Evolutionary conservation across 64 coral and sea anemone species (phyloP).

Genomic region (Montipora cactus): DNA sequence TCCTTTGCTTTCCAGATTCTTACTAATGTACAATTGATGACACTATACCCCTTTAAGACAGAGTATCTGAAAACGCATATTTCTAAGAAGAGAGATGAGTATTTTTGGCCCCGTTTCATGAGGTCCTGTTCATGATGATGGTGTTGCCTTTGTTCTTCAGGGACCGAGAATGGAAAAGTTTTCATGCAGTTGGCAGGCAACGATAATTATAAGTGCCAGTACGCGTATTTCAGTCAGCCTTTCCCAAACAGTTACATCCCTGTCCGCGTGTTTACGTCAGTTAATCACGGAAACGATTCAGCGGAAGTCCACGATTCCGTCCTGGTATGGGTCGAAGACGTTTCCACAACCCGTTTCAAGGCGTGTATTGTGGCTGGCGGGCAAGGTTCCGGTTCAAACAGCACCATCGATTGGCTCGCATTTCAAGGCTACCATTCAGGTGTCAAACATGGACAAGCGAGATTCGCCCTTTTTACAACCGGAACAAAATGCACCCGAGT

Average conservation of each 20-base stretch:
- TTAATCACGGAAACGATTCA: background rate
- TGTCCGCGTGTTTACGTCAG: background rate
- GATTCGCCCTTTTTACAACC: background rate
- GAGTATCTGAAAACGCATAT: too few species aligned
- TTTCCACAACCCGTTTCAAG: background rate
- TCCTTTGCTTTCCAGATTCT: too few species aligned
- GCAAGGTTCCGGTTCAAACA: background rate
- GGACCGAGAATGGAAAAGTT: constrained; percentile 2
- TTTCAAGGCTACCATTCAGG: constrained; percentile 16
- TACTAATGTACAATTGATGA: too few species aligned
- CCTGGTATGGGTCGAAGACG: constrained; percentile 16
- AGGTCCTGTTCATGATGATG: background rate
- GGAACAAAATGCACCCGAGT: constrained; percentile 9
- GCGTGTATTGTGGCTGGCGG: background rate
- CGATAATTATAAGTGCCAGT: background rate
- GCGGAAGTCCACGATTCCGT: background rate
- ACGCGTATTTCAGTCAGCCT: background rate
- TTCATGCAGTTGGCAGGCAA: background rate
- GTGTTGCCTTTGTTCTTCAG: background rate
- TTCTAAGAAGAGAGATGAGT: too few species aligned
- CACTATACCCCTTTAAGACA: too few species aligned
- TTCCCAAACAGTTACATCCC: background rate
- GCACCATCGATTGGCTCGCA: constrained; percentile 19
- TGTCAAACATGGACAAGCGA: background rate
- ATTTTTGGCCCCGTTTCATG: too few species aligned